Evolutionary conservation across 2,888 invertebrate genomes (phyloP), one percentile per base, ranked within the genome.

Genomic region (Mythimna impura): DNA sequence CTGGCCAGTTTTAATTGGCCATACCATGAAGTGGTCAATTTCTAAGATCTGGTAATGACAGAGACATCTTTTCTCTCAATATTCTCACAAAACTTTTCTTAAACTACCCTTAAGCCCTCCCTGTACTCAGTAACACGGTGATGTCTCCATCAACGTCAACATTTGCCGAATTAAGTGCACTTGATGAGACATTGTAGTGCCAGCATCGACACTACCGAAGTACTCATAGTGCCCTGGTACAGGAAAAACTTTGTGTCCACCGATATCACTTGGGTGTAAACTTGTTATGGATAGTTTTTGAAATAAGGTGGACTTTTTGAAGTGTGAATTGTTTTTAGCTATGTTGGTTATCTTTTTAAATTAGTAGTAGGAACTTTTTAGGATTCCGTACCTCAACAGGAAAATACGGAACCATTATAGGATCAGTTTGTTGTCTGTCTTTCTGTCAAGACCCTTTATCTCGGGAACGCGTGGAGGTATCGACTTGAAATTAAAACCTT

Each of bases 121-220:
- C 84, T 80, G 84, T 60, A 57, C 43, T 70, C 3, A 58, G 63
- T 68, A 50, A 50, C 67, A 63, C 5, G 12, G 40, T 76, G 71
- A 70, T 62, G 80, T 52, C 61, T 55, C 58, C 66, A 76, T 75
- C 17, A 72, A 62, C 58, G 85, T 74, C 73, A 78, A 80, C 50
- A 74, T 83, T 84, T 83, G 69, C 74, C n/a, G 55, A 64, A 68
- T 63, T 73, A 80, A 85, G 81, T 84, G 86, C 81, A 76, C 73
- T 80, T 64, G 61, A 63, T 68, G 68, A 52, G 62, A 63, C 82
- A 57, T 25, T 68, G 61, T 63, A 43, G 52, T 43, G n/a, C 54
- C 12, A 8, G 14, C 30, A 47, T 8, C 30, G 43, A 43, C 34
- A 55, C 12, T 66, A 30, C 50, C 7, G 25, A 36, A 50, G 25